A percentile compares a stretch with the other conserved stretches of the same genome.
Evolutionary conservation across 2,113 vertebrate species (phyloP).

Genomic region (Cololabis saira): DNA sequence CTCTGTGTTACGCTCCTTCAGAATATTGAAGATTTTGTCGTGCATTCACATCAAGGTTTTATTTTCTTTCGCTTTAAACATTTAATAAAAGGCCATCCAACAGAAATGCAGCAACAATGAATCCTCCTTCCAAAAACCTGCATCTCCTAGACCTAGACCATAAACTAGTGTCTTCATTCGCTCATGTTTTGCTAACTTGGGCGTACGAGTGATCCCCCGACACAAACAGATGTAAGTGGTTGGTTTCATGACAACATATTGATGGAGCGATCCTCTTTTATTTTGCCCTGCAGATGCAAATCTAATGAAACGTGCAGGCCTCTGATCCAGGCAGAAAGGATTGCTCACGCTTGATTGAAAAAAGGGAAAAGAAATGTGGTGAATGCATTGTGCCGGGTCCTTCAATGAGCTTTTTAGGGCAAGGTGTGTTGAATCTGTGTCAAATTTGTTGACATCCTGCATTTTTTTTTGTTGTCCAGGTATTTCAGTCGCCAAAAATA

Average conservation of each 20-base stretch:
- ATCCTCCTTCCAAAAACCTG: background rate
- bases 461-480: slow-evolving; percentile 23
- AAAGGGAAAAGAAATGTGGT: slow-evolving; percentile 24
- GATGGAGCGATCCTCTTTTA: slow-evolving; percentile 30
- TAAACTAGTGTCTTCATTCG: slow-evolving; percentile 4
- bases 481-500: slow-evolving; percentile 35
- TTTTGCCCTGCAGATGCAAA: slow-evolving; percentile 49
- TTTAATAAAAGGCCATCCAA: background rate
- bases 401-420: slow-evolving; percentile 56
- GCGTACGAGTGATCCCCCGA: slow-evolving; percentile 25
- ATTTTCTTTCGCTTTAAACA: background rate
- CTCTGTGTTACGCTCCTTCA: no score
- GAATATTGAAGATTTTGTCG: no score
- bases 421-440: slow-evolving; percentile 48
- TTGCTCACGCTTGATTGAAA: slow-evolving; percentile 16
- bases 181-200: background rate
- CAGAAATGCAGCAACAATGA: background rate
- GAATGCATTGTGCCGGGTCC: slow-evolving; percentile 31
- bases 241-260: slow-evolving; percentile 27
- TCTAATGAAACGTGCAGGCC: slow-evolving; percentile 54
- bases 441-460: slow-evolving; percentile 31
- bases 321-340: slow-evolving; percentile 43
- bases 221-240: slow-evolving; percentile 18
- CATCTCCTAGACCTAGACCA: slow-evolving; percentile 14
- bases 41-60: background rate